phyloP scores from a whole-genome alignment of 1,140 invertebrate genomes.

The Drosophila nigromelanica region DNA sequence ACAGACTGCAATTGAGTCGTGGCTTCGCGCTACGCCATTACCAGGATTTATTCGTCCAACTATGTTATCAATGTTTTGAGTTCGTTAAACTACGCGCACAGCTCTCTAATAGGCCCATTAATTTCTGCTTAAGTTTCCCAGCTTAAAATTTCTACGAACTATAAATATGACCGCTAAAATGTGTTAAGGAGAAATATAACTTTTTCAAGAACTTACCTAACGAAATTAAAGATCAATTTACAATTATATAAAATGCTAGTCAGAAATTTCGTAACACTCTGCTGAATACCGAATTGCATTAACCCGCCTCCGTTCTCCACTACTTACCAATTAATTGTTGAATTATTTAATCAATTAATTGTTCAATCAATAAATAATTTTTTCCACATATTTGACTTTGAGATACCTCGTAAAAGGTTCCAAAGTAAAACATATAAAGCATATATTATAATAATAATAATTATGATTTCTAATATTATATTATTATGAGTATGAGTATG shows the following conservation, averaged over 20 bases:
- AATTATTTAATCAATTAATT: neutral
- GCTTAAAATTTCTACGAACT: neutral
- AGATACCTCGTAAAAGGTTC: neutral
- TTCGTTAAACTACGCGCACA: conserved; percentile 10
- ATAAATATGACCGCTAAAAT: conserved; percentile 24
- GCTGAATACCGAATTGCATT: neutral
- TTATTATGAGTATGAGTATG: too few species aligned
- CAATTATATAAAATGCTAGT: neutral
- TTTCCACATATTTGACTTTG: neutral
- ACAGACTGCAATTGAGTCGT: conserved; percentile 44
- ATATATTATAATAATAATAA: too few species aligned
- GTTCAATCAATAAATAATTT: neutral
- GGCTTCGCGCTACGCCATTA: conserved; percentile 35
- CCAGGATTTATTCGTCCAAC: conserved; percentile 60
- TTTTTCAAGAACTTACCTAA: conserved; percentile 8
- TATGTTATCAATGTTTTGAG: conserved; percentile 60
- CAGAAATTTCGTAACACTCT: neutral
- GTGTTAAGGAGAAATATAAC: conserved; percentile 4
- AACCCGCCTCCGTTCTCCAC: neutral
- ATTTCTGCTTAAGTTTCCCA: conserved; percentile 29
- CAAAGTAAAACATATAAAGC: too few species aligned
- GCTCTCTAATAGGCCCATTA: conserved; percentile 40
- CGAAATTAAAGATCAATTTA: conserved; percentile 12
- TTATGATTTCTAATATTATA: too few species aligned
- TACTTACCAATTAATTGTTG: neutral